Conservation (phyloP, 2,888 invertebrate genomes). For the Chloroclysta siterata region DNA sequence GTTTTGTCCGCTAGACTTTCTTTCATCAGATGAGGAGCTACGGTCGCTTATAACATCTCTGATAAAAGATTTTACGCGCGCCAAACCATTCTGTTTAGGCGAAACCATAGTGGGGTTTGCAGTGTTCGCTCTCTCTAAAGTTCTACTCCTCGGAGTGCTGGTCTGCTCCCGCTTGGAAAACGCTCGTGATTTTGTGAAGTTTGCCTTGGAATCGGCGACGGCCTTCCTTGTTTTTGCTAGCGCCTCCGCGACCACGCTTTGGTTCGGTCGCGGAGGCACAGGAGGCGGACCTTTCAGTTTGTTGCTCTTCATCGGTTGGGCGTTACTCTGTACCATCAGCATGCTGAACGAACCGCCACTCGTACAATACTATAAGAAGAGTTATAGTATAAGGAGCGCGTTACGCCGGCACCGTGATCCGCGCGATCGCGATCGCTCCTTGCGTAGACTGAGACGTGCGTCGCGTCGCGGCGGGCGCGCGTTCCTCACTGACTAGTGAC, state of each 20-base stretch:
- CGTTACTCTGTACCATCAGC: slow-evolving; percentile 85
- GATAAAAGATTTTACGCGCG: slow-evolving; percentile 81
- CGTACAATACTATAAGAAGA: slow-evolving; percentile 78
- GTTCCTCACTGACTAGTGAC: slow-evolving; percentile 61
- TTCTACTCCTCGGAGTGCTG: slow-evolving; percentile 68
- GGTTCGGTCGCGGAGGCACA: slow-evolving; percentile 92
- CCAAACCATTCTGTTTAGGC: slow-evolving; percentile 80
- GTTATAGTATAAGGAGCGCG: slow-evolving; percentile 82
- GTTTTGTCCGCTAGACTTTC: slow-evolving; percentile 75
- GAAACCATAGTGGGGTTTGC: slow-evolving; percentile 65
- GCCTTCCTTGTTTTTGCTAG: slow-evolving; percentile 87
- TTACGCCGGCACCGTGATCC: slow-evolving; percentile 62
- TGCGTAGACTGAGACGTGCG: slow-evolving; percentile 63
- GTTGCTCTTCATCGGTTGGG: slow-evolving; percentile 81
- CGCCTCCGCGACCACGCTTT: slow-evolving; percentile 89
- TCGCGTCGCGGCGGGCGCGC: slow-evolving; percentile 68
- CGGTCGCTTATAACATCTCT: slow-evolving; percentile 82
- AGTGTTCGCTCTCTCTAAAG: slow-evolving; percentile 69
- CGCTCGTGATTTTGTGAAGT: slow-evolving; percentile 71
- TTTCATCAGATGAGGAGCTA: slow-evolving; percentile 79
- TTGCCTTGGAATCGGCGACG: slow-evolving; percentile 78
- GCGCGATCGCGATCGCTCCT: slow-evolving; percentile 65
- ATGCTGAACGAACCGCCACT: slow-evolving; percentile 75
- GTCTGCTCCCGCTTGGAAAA: slow-evolving; percentile 67
- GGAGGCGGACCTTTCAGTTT: slow-evolving; percentile 89